These are phyloP conservation scores for Cabera pusaria DNA, from an alignment of 2,888 invertebrate genomes.

Conservation along the genomic window DNA sequence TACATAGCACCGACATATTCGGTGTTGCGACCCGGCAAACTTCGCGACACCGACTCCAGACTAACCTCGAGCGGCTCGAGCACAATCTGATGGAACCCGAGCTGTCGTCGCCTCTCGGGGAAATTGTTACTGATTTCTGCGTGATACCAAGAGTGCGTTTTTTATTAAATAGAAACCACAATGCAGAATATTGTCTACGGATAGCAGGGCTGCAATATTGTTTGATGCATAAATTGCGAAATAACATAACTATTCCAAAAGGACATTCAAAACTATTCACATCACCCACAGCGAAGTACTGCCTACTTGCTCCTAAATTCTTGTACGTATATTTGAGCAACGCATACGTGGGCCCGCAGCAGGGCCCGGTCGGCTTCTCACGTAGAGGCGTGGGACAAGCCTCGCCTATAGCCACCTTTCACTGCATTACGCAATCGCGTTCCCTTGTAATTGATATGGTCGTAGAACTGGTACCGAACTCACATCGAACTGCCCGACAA, in stretches of 20 bases:
- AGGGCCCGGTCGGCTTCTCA: conserved; percentile 31
- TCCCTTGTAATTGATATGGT: conserved; percentile 65
- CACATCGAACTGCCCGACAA: conserved; percentile 44
- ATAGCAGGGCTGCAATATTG: too few species aligned
- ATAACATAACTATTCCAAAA: conserved; percentile 8
- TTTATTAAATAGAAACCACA: conserved; percentile 14
- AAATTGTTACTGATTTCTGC: conserved; percentile 29
- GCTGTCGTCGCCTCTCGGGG: conserved; percentile 29
- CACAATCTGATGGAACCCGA: conserved; percentile 36
- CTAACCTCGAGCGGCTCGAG: conserved; percentile 31
- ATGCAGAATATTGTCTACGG: too few species aligned
- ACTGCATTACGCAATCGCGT: conserved; percentile 57
- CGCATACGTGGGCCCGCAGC: conserved; percentile 27
- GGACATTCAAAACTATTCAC: conserved; percentile 1
- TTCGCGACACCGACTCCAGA: conserved; percentile 32
- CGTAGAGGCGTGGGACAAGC: conserved; percentile 44
- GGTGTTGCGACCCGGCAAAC: not conserved
- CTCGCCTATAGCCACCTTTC: conserved; percentile 47
- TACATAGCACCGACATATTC: too few species aligned
- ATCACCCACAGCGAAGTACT: conserved; percentile 23
- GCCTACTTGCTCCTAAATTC: conserved; percentile 24
- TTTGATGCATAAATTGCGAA: conserved; percentile 10
- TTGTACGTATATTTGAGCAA: conserved; percentile 37
- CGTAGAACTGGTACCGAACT: conserved; percentile 45
- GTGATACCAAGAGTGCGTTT: conserved; percentile 13